A percentile compares a stretch with the other conserved stretches of the same genome.
Evolutionary conservation across 2,797 vertebrate genomes (phyloP).

Genomic region (Syngnathus acus): DNA sequence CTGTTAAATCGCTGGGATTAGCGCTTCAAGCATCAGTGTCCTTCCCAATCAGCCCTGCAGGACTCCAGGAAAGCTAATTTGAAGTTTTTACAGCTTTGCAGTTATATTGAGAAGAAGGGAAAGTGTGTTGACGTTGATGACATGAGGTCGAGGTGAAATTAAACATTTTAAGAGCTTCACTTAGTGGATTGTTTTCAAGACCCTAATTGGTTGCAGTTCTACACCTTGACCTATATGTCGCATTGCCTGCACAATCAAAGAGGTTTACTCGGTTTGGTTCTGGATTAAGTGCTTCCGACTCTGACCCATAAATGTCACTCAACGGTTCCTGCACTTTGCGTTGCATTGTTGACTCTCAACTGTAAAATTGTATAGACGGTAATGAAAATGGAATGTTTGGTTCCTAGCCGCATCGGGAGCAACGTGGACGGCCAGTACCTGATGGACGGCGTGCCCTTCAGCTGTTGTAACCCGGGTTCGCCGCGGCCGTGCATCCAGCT

Average conservation of each 20-base stretch:
- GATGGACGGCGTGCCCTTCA: slow-evolving; percentile 94
- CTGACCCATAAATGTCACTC: slow-evolving; percentile 37
- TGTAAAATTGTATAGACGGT: not conserved
- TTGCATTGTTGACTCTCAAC: not conserved
- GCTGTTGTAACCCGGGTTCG: slow-evolving; percentile 96
- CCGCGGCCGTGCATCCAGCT: slow-evolving; percentile 92
- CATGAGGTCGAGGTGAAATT: not conserved
- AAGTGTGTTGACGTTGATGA: not conserved
- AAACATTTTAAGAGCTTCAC: not conserved
- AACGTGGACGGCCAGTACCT: slow-evolving; percentile 94
- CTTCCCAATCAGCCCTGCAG: slow-evolving; percentile 47
- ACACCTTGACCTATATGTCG: not conserved
- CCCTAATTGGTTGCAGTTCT: not conserved
- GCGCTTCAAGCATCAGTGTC: slow-evolving; percentile 59
- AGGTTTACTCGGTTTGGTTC: slow-evolving; percentile 8
- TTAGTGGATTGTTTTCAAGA: not conserved
- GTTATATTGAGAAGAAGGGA: not conserved
- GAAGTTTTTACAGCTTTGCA: not conserved
- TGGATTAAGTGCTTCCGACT: slow-evolving; percentile 41
- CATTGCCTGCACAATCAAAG: not conserved
- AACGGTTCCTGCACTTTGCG: slow-evolving; percentile 4
- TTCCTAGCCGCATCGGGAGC: slow-evolving; percentile 86
- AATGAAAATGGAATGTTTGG: not conserved
- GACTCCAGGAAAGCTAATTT: not conserved
- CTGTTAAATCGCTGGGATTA: slow-evolving; percentile 66